These are phyloP conservation scores for Phocoena phocoena DNA, from an alignment of 2,113 vertebrate genomes.

Conservation along the genomic window DNA sequence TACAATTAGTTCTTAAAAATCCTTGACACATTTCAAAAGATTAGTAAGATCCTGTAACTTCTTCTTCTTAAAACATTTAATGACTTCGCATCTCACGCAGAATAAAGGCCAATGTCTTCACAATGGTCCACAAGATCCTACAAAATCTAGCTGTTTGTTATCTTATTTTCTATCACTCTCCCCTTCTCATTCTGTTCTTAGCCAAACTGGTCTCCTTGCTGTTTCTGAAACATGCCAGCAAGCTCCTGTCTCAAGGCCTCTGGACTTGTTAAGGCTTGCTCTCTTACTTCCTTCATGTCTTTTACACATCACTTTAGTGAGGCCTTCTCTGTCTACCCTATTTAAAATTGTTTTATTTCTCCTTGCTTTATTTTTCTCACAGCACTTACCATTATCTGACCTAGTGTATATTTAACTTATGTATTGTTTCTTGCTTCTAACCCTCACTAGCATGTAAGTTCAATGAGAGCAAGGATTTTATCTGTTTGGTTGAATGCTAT, in stretches of 20 bases:
- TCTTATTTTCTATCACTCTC: neutral
- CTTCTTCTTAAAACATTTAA: conserved; percentile 14
- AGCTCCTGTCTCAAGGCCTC: neutral
- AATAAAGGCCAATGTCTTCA: conserved; percentile 22
- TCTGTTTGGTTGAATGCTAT: neutral
- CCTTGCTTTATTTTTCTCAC: conserved; percentile 16
- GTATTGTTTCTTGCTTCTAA: neutral
- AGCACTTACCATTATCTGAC: neutral
- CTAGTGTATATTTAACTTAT: neutral
- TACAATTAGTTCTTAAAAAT: neutral
- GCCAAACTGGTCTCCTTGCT: neutral
- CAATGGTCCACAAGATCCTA: neutral
- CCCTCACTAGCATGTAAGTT: neutral
- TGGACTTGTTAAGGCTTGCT: neutral
- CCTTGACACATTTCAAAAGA: neutral
- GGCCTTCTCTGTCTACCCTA: neutral
- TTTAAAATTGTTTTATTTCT: neutral
- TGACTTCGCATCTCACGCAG: neutral
- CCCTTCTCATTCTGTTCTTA: neutral
- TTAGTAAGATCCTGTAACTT: neutral
- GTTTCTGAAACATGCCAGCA: neutral
- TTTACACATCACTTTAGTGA: neutral
- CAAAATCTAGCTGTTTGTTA: neutral
- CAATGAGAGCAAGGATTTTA: neutral
- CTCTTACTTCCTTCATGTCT: neutral